These are phyloP conservation scores for Dendronephthya gigantea DNA, from an alignment of 64 coral and sea anemone genomes.

Conservation along the genomic window DNA sequence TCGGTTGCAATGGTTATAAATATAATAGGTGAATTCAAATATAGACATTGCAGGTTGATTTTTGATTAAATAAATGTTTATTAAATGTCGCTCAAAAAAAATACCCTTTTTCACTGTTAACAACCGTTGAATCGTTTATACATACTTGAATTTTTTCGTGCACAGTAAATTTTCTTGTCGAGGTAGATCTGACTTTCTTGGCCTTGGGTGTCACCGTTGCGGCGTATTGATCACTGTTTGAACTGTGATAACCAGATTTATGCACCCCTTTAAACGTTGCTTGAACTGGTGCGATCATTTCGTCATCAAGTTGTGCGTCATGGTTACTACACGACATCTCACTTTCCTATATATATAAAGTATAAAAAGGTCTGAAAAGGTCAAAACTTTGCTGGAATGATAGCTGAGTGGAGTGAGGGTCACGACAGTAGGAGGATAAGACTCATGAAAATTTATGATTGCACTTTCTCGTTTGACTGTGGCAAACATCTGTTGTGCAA, in stretches of 20 bases:
- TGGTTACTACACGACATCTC: too few relatives aligned
- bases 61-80: too few relatives aligned
- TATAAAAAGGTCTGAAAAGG: too few relatives aligned
- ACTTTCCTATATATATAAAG: conserved; percentile 7
- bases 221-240: conserved; percentile 68
- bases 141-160: conserved; percentile 66
- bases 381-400: conserved; percentile 42
- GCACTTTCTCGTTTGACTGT: too few relatives aligned
- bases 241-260: conserved; percentile 69
- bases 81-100: too few relatives aligned
- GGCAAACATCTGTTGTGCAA: too few relatives aligned
- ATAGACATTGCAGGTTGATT: too few relatives aligned
- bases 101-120: too few relatives aligned
- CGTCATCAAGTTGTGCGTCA: conserved; percentile 3
- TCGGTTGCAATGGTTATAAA: background rate
- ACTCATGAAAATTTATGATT: too few relatives aligned
- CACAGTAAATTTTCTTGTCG: conserved; percentile 39
- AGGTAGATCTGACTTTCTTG: conserved; percentile 40
- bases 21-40: background rate
- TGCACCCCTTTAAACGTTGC: conserved; percentile 39
- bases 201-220: conserved; percentile 54
- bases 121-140: too few relatives aligned
- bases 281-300: background rate
- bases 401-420: background rate
- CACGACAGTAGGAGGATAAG: too few relatives aligned